phyloP scores from a whole-genome alignment of 2,113 vertebrate species.

The Corynorhinus townsendii region DNA sequence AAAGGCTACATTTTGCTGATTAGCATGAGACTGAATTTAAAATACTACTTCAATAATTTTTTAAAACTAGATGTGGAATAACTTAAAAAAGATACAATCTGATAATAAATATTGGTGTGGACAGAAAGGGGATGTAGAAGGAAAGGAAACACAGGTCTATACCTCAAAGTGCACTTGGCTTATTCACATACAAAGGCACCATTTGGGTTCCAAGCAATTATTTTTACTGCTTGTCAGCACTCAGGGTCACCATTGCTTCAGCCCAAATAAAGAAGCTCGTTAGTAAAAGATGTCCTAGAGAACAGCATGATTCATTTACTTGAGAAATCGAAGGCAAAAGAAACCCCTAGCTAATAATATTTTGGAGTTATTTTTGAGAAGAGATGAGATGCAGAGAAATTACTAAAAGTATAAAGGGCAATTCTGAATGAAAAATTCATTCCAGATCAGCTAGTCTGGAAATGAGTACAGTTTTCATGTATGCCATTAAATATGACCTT shows the following conservation, averaged over 20 bases:
- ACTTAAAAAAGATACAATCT: background rate
- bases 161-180: background rate
- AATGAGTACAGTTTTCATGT: background rate
- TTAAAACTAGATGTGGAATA: background rate
- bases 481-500: background rate
- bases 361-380: conserved; percentile 58
- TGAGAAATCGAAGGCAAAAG: conserved; percentile 19
- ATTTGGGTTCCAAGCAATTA: conserved; percentile 11
- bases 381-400: background rate
- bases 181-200: background rate
- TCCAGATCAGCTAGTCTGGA: background rate
- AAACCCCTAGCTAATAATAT: conserved; percentile 49
- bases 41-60: background rate
- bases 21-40: background rate
- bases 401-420: background rate
- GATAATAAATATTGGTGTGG: background rate
- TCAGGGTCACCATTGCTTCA: conserved; percentile 35
- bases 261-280: conserved; percentile 40
- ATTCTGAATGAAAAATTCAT: conserved; percentile 46
- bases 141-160: background rate
- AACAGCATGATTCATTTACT: conserved; percentile 38
- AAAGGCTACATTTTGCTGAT: background rate
- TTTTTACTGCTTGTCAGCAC: conserved; percentile 30
- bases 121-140: background rate
- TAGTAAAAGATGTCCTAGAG: conserved; percentile 20